Conservation (phyloP, 2,113 vertebrate species). For the Austrofundulus limnaeus region DNA sequence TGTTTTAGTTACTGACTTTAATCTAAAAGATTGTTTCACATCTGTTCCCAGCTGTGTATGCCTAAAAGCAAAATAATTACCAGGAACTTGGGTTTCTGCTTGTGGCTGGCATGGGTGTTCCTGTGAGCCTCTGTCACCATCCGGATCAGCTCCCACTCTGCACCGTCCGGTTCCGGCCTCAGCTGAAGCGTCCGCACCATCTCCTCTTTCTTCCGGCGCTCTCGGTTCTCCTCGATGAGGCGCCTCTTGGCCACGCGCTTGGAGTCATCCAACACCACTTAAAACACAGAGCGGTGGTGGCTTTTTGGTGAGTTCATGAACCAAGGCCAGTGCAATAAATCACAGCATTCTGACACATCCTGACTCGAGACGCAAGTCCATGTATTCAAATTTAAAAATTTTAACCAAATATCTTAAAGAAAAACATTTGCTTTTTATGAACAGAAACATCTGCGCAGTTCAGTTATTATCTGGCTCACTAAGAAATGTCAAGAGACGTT, state of each 20-base stretch:
- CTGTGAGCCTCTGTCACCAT: slow-evolving; percentile 93
- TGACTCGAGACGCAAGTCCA: neutral
- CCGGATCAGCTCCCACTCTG: slow-evolving; percentile 95
- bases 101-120: slow-evolving; percentile 97
- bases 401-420: neutral
- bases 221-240: slow-evolving; percentile 96
- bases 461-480: neutral
- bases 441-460: no score
- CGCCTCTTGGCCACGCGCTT: slow-evolving; percentile 97
- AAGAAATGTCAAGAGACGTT: neutral
- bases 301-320: neutral
- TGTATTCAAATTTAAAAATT: no score
- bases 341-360: neutral
- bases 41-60: neutral
- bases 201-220: slow-evolving; percentile 91
- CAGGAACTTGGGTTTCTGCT: slow-evolving; percentile 98
- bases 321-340: neutral
- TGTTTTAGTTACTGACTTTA: no score
- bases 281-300: neutral
- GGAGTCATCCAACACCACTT: slow-evolving; percentile 95
- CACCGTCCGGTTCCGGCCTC: slow-evolving; percentile 86
- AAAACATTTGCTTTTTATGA: no score
- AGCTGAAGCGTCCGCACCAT: slow-evolving; percentile 91
- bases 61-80: slow-evolving; percentile 60
- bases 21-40: no score